These are phyloP conservation scores for Pitta sordida DNA, from an alignment of 2,113 vertebrate genomes.

Conservation along the genomic window DNA sequence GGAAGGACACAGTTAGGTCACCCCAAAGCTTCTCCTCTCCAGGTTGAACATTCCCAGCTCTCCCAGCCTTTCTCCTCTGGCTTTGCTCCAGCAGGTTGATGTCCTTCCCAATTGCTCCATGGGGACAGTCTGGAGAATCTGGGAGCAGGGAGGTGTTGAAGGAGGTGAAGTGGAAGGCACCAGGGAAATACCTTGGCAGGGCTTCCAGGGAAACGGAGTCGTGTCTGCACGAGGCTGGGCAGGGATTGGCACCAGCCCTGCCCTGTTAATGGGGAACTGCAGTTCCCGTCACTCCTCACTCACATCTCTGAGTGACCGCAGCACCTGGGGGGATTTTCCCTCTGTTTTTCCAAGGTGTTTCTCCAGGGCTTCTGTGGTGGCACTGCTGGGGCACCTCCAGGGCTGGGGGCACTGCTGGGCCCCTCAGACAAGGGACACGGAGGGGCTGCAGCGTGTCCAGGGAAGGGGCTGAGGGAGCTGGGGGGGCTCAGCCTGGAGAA, in stretches of 20 bases:
- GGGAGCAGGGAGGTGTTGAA: background rate
- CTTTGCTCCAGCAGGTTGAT: background rate
- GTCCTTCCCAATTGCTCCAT: background rate
- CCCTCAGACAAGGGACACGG: background rate
- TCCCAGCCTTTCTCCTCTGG: background rate
- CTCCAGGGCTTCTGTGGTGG: background rate
- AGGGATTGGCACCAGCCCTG: background rate
- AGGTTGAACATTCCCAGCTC: too few relatives aligned
- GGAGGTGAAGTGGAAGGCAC: too few relatives aligned
- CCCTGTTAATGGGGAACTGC: background rate
- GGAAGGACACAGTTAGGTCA: too few relatives aligned
- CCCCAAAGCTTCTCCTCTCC: too few relatives aligned
- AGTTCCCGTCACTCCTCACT: background rate
- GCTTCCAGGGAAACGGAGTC: background rate
- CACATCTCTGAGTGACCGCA: accelerated
- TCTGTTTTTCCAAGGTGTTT: background rate
- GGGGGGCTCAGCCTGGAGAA: background rate
- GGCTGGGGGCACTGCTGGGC: too few relatives aligned
- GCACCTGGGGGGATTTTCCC: background rate
- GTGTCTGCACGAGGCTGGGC: background rate
- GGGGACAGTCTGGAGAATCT: background rate
- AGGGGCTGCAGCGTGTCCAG: background rate
- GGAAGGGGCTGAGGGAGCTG: background rate
- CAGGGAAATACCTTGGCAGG: background rate
- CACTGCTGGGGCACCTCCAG: background rate